Evolutionary conservation across 2,888 invertebrate genomes (phyloP).

Genomic region (Operophtera brumata): DNA sequence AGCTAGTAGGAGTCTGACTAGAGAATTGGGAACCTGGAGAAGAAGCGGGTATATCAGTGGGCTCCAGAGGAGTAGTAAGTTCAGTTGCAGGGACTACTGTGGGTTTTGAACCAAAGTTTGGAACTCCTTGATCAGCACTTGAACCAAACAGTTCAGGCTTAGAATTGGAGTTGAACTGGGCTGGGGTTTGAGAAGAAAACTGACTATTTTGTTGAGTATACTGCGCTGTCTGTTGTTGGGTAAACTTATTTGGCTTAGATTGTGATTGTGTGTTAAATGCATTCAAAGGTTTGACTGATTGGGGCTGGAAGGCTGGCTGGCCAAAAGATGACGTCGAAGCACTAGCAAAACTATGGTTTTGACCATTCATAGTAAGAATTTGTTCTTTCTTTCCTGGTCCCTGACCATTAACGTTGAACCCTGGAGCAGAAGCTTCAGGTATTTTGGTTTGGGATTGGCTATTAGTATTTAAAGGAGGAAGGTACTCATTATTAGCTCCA

Average conservation of each 20-base stretch:
- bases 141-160: constrained; percentile 9
- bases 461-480: constrained; percentile 40
- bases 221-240: constrained; percentile 5
- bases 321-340: constrained; percentile 18
- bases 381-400: constrained; percentile 2
- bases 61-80: constrained; percentile 53
- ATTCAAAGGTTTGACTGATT: constrained; percentile 15
- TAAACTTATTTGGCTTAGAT: constrained; percentile 26
- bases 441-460: constrained; percentile 20
- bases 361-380: constrained; percentile 1
- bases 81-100: constrained; percentile 45
- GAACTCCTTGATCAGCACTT: not conserved
- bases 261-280: constrained; percentile 17
- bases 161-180: constrained; percentile 6
- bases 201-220: constrained; percentile 30
- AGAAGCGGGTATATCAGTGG: constrained; percentile 26
- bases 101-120: constrained; percentile 6
- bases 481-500: constrained; percentile 44
- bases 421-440: constrained; percentile 5
- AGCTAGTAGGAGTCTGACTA: constrained; percentile 15
- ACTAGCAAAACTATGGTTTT: constrained; percentile 17
- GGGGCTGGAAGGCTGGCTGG: constrained; percentile 2
- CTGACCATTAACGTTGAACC: not conserved
- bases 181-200: constrained; percentile 7
- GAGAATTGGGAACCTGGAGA: constrained; percentile 16